Base-by-base conservation (phyloP, 2,113 vertebrate species). In the Hucho hucho region DNA sequence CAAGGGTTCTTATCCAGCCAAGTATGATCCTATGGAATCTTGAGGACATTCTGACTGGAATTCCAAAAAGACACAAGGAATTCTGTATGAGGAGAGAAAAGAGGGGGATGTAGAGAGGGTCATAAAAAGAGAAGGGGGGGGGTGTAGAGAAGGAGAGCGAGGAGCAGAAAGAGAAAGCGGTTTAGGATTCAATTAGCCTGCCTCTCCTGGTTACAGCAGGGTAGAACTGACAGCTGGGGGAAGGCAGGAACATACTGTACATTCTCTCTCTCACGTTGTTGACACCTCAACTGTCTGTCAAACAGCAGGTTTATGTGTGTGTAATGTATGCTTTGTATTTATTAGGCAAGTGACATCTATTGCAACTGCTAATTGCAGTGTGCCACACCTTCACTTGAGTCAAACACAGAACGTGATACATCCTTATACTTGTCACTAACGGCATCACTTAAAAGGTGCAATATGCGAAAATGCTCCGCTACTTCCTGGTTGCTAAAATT, bases 131-230 rank as follows among this genome's bases (percentile, higher is more conserved):
- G 7, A 9, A 9, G 37, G 2, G 7, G 37, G 37, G 37, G 37
- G 37, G 7, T 11, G 37, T 11, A 43, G 37, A 43, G 37, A 43
- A 43, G 37, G 37, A 65, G 29, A 75, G 18, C 13, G 68, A 77
- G 83, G 77, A 78, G 81, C 89, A 82, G 63, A 74, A 80, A 76
- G 72, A 79, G 69, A 13, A 80, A 70, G 80, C 75, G 63, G 79
- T 86, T 90, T 83, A 80, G 68, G 86, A 87, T 89, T 90, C 79
- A 89, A 87, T 90, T 90, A 90, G 84, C 86, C 75, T 76, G 79
- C 78, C 81, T 82, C 75, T 81, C 70, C 82, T 87, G 7, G 64
- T 90, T 88, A 89, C 76, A 77, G 37, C 2, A 16, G 78, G 69
- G 75, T 73, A 69, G 76, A 53, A 49, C 78, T 86, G 84, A 86